Percentiles rank a stretch among this genome's conserved stretches.
Evolutionary conservation across 2,888 invertebrate species (phyloP).

Genomic region (Diarsia brunnea): DNA sequence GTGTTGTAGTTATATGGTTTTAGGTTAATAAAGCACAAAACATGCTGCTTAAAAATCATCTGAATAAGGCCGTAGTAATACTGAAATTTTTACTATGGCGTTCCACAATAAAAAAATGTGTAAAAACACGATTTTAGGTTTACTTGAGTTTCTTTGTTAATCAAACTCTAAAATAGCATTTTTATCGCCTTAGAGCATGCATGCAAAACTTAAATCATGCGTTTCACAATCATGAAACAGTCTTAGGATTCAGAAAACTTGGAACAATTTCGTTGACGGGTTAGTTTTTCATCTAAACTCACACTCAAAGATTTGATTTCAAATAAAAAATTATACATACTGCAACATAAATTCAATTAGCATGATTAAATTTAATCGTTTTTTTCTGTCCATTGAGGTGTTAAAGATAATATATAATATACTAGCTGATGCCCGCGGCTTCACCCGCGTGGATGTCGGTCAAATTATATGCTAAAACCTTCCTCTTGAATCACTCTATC

Average conservation of each 20-base stretch:
- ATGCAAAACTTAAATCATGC: no score
- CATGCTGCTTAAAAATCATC: neutral
- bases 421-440: no score
- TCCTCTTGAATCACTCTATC: no score
- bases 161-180: neutral
- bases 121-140: neutral
- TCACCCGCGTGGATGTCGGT: no score
- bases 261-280: neutral
- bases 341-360: constrained; percentile 4
- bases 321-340: constrained; percentile 1
- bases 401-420: no score
- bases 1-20: constrained; percentile 6
- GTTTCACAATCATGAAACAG: neutral
- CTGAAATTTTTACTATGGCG: neutral
- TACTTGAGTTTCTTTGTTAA: neutral
- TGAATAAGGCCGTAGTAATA: neutral
- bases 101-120: neutral
- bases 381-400: neutral
- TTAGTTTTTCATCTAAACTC: constrained; percentile 2
- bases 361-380: no score
- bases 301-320: neutral
- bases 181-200: neutral
- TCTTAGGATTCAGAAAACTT: neutral
- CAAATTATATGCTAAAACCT: no score
- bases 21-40: constrained; percentile 1